A percentile compares a stretch with the other conserved stretches of the same genome.
These are phyloP conservation scores for Andrena hattorfiana DNA, from an alignment of 2,888 invertebrate species.

Conservation along the genomic window DNA sequence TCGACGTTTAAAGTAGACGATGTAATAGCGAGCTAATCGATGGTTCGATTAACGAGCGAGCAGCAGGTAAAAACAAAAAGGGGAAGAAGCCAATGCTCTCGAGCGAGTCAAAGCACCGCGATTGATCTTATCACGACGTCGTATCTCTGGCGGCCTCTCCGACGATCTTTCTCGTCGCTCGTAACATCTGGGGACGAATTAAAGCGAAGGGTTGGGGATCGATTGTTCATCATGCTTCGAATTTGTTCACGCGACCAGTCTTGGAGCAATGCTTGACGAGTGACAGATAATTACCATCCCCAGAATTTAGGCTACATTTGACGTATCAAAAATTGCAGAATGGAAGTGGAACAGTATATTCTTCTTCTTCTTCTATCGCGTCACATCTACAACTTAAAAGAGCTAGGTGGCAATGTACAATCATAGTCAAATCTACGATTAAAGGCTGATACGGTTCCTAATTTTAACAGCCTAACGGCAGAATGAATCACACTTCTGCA, in stretches of 20 bases:
- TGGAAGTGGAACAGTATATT: too few species aligned
- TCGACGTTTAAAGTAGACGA: neutral
- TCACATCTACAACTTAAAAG: too few species aligned
- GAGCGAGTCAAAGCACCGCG: constrained; percentile 41
- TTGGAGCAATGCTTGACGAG: neutral
- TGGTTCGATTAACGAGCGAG: constrained; percentile 43
- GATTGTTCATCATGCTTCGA: neutral
- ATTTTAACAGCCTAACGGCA: too few species aligned
- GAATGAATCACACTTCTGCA: neutral
- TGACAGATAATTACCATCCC: too few species aligned
- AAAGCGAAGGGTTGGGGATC: constrained; percentile 19
- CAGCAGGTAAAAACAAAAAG: constrained; percentile 31
- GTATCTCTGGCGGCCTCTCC: constrained; percentile 52
- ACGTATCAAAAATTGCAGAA: too few species aligned
- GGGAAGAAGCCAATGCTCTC: constrained; percentile 48
- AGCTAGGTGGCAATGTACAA: too few species aligned
- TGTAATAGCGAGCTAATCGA: constrained; percentile 40
- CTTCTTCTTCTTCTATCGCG: too few species aligned
- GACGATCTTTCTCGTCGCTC: constrained; percentile 34
- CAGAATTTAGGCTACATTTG: too few species aligned
- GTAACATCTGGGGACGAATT: constrained; percentile 55
- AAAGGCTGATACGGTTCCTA: too few species aligned
- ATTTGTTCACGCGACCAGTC: constrained; percentile 15
- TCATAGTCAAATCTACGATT: too few species aligned
- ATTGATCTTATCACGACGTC: constrained; percentile 52